Base-by-base conservation (phyloP, 2,888 invertebrate genomes). In the Dicycla oo region DNA sequence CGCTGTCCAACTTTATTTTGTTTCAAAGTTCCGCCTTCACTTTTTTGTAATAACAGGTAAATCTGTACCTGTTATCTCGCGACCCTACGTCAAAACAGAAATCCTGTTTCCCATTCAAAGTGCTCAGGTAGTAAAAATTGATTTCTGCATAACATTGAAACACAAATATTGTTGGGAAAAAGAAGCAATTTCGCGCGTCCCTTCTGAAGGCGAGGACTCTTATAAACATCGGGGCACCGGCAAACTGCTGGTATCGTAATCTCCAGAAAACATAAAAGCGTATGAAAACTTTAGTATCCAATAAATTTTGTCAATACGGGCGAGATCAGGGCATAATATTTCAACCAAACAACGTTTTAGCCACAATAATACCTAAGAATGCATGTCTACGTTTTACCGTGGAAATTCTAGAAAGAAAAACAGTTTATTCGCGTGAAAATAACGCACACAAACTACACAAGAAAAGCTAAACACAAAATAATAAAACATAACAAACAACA, bases 251-350 rank as follows among this genome's bases (percentile, higher is more conserved):
- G 87, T 85, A 87, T 87, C 90, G 91, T 92, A 93, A 93, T 94
- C 93, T 93, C 88, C 89, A 88, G 86, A 90, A 94, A 92, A 91
- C 92, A 92, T 93, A 92, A 93, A 93, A 91, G 91, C 89, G 89
- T 92, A 93, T 93, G 92, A 93, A 94, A 93, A 92, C 88, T 93
- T 93, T 93, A 94, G 91, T 93, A 88, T 90, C 90, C 90, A 92
- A 90, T 94, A 94, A 93, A 93, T 93, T 93, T 91, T 91, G 87
- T 89, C 92, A 92, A 93, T 93, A 93, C 91, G 91, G 86, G 83
- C 88, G 85, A 83, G 88, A 88, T 88, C 85, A 87, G 80, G 66
- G 82, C 81, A 81, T 86, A 88, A 89, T 90, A 87, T 88, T 89
- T 89, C 84, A 85, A 87, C 74, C 73, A 81, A 87, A 88, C 82